phyloP scores from a whole-genome alignment of 1,140 invertebrate species.

The Euwallacea similis region DNA sequence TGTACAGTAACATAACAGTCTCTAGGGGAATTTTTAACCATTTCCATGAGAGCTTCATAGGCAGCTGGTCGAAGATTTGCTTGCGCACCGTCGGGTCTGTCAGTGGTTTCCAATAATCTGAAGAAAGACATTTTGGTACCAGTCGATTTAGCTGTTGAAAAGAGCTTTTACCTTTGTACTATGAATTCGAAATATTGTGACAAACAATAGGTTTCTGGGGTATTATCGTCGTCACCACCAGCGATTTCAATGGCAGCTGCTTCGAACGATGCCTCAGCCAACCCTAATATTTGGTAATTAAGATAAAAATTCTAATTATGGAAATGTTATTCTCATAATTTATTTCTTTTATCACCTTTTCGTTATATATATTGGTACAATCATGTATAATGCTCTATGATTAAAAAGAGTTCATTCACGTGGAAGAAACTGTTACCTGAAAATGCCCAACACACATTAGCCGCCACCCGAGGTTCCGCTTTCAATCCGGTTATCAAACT shows the following conservation, averaged over 20 bases:
- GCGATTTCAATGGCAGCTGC: conserved; percentile 55
- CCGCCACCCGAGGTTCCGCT: conserved; percentile 92
- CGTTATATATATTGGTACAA: no score
- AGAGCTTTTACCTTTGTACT: conserved; percentile 62
- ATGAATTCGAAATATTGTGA: conserved; percentile 94
- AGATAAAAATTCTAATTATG: not conserved
- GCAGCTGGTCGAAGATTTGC: conserved; percentile 95
- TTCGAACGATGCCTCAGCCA: conserved; percentile 97
- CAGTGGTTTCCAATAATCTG: conserved; percentile 90
- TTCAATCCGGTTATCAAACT: conserved; percentile 86
- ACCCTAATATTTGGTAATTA: conserved; percentile 63
- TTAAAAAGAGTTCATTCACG: no score
- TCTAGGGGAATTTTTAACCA: conserved; percentile 98
- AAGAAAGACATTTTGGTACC: conserved; percentile 60
- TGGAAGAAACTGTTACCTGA: conserved; percentile 59
- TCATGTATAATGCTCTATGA: no score
- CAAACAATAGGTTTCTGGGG: conserved; percentile 92
- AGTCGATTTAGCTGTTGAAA: not conserved
- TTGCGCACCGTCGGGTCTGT: conserved; percentile 82
- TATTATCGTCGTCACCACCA: conserved; percentile 47
- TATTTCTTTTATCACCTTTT: no score
- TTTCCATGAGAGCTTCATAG: conserved; percentile 98
- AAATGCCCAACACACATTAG: conserved; percentile 99
- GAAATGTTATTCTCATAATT: no score
- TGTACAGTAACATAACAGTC: conserved; percentile 98